A percentile compares a stretch with the other conserved stretches of the same genome.
Evolutionary conservation across 1,140 invertebrate species (phyloP).

Genomic region (Meloidogyne exigua): DNA sequence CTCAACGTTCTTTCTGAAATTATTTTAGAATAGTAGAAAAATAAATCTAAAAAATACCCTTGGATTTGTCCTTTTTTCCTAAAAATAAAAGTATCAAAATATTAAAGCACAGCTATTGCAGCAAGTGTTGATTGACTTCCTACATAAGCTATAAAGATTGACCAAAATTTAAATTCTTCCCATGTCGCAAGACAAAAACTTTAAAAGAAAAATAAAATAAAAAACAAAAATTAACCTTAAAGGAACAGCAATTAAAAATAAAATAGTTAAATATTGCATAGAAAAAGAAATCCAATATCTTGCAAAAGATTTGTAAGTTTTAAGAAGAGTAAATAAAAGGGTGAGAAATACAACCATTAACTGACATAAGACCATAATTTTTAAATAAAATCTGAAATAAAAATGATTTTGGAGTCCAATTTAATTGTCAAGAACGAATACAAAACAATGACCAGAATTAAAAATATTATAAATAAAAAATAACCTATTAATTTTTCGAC

Average conservation of each 20-base stretch:
- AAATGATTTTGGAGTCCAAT: too few relatives aligned
- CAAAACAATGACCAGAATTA: slow-evolving; percentile 14
- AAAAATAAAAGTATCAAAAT: neutral
- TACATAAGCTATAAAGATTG: slow-evolving; percentile 39
- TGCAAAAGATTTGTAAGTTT: neutral
- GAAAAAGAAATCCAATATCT: neutral
- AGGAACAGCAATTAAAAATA: neutral
- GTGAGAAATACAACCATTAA: neutral
- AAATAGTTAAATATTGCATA: neutral
- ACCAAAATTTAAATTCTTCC: slow-evolving; percentile 39
- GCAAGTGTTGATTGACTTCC: slow-evolving; percentile 36
- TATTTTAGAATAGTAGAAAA: too few relatives aligned
- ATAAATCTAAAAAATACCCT: neutral
- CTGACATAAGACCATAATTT: neutral
- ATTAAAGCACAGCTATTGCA: slow-evolving; percentile 35
- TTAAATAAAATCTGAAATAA: neutral
- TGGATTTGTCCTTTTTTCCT: neutral
- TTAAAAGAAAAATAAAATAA: slow-evolving; percentile 9
- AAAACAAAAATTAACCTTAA: neutral
- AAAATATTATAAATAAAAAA: neutral
- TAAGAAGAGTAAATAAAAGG: neutral
- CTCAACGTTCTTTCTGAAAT: too few relatives aligned
- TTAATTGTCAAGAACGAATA: neutral
- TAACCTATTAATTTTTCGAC: slow-evolving; percentile 35
- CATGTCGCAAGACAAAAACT: slow-evolving; percentile 44